Conservation (phyloP, 2,888 invertebrate species). For the Hypolimnas misippus region DNA sequence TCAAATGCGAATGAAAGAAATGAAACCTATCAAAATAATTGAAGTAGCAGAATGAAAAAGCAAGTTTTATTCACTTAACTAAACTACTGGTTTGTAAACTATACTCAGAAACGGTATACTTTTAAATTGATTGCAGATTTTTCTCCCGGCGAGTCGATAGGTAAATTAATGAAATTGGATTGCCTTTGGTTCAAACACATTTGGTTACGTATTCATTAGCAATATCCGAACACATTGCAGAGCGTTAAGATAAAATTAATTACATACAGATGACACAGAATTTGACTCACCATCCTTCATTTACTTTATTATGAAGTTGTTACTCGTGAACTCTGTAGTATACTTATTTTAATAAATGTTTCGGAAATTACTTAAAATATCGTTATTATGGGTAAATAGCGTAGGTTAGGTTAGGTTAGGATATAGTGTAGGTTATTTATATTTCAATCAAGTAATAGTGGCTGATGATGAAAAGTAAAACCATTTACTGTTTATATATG, state of each 20-base stretch:
- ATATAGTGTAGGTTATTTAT: too few relatives aligned
- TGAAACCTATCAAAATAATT: neutral
- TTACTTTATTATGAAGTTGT: too few relatives aligned
- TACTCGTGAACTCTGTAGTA: too few relatives aligned
- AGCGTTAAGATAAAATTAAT: neutral
- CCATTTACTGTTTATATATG: too few relatives aligned
- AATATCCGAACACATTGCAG: neutral
- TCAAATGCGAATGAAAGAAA: neutral
- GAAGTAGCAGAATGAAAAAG: constrained; percentile 5
- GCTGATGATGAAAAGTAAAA: too few relatives aligned
- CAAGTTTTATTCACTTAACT: constrained; percentile 17
- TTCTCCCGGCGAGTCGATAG: constrained; percentile 13
- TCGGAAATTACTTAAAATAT: too few relatives aligned
- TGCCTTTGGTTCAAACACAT: constrained; percentile 20
- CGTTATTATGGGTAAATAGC: too few relatives aligned
- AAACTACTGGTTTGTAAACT: constrained; percentile 18
- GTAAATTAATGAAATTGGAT: constrained; percentile 26
- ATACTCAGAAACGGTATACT: constrained; percentile 8
- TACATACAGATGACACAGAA: neutral
- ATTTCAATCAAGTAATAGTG: too few relatives aligned
- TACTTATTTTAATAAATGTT: neutral
- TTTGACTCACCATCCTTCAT: too few relatives aligned
- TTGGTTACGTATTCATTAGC: constrained; percentile 22
- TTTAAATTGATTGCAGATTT: constrained; percentile 28
- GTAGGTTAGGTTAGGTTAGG: too few relatives aligned